These are phyloP conservation scores for Euplagia quadripunctaria DNA, from an alignment of 2,888 invertebrate species.

Conservation along the genomic window DNA sequence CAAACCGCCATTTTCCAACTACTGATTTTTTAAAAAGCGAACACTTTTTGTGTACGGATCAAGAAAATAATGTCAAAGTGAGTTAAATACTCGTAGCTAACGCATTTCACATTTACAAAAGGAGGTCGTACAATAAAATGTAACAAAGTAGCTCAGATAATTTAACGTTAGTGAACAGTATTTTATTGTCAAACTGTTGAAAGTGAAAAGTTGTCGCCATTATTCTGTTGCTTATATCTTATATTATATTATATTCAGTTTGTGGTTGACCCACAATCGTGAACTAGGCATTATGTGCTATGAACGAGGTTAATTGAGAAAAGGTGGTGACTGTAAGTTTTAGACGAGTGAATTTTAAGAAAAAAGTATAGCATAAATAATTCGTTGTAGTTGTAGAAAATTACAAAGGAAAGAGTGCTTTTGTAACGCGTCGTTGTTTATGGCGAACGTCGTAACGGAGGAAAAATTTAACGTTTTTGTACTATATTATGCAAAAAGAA, in stretches of 20 bases:
- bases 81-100: neutral
- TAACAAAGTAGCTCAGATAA: constrained; percentile 35
- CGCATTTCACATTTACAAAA: constrained; percentile 29
- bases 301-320: constrained; percentile 34
- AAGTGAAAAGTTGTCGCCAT: constrained; percentile 49
- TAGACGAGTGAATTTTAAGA: neutral
- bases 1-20: neutral
- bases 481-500: neutral
- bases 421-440: neutral
- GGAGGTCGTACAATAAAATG: constrained; percentile 47
- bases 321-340: constrained; percentile 9
- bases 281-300: constrained; percentile 35
- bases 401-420: neutral
- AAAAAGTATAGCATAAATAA: neutral
- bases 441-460: neutral
- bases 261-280: constrained; percentile 41
- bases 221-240: constrained; percentile 24
- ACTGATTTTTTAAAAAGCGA: neutral
- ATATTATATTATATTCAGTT: constrained; percentile 34
- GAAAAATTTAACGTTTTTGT: neutral
- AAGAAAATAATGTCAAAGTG: neutral
- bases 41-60: neutral
- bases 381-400: neutral
- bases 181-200: constrained; percentile 40
- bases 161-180: constrained; percentile 31